A percentile compares a stretch with the other conserved stretches of the same genome.
Evolutionary conservation across 1,140 invertebrate genomes (phyloP).

Genomic region (Uloborus diversus): DNA sequence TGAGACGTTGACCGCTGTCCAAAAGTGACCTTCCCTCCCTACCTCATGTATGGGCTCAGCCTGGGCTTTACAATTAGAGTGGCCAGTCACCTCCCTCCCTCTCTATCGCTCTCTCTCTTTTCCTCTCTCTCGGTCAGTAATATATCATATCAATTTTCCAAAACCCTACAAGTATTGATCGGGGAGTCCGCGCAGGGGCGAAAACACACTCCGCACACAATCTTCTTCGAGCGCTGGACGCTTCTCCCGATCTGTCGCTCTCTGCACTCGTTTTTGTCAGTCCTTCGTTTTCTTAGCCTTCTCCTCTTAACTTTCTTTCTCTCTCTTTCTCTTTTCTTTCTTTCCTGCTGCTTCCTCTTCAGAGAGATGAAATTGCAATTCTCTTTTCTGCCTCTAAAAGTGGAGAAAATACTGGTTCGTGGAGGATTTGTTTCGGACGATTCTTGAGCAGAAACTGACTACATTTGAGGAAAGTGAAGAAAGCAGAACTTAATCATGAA

Average conservation of each 20-base stretch:
- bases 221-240: neutral
- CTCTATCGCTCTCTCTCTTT: neutral
- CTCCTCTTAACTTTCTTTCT: neutral
- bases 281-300: constrained; percentile 9
- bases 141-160: constrained; percentile 57
- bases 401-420: neutral
- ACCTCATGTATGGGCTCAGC: constrained; percentile 42
- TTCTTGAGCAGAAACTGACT: too few relatives aligned
- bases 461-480: too few relatives aligned
- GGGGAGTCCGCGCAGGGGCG: constrained; percentile 26
- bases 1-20: neutral
- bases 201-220: constrained; percentile 15
- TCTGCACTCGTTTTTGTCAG: neutral
- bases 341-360: constrained; percentile 12
- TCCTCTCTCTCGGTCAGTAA: constrained; percentile 45
- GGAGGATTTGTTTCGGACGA: too few relatives aligned
- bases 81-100: neutral
- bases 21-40: constrained; percentile 53
- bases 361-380: constrained; percentile 31
- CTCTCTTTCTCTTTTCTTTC: neutral
- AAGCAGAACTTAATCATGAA: too few relatives aligned
- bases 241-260: constrained; percentile 4
- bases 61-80: constrained; percentile 55
- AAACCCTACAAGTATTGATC: constrained; percentile 57
- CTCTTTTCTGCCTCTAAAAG: too few relatives aligned